Base-by-base conservation (phyloP, 1,140 invertebrate species). In the Heliconius himera region DNA sequence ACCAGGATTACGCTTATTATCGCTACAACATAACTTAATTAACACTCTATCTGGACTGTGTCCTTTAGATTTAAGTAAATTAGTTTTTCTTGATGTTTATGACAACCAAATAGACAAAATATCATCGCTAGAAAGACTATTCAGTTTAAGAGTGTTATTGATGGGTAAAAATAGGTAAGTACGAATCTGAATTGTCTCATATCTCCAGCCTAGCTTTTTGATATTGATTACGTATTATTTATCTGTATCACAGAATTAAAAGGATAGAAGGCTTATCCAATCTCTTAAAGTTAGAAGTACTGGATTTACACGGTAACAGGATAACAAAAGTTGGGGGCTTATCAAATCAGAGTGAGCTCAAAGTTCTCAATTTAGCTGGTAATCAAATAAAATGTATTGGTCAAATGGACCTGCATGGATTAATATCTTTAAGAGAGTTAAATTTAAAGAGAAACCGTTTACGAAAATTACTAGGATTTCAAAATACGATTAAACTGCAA, bases 21-120 rank as follows among this genome's bases (percentile, higher is more conserved):
- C 98, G 54, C 95, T 99, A 41, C 98, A 99, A 89, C 98, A 99
- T 90, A 99, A 99, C 95, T 95, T 98, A 80, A 97, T 99, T 76
- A 97, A 96, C 76, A 96, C 96, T 82, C 96, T 99, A 66, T 83
- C 91, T 16, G 94, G 94, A n/a, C 78, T 95, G 22, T 82, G 87
- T 2, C 82, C 93, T 8, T 90, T 94, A 70, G 96, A 96, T 79
- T 95, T 98, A 76, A 96, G 96, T 46, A 96, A 97, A 91, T 93
- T 99, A 66, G 98, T 99, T 38, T 99, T 99, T 89, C 96, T 99
- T 70, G 98, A 99, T 92, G 94, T 99, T 5, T 99, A 99, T 93
- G 98, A 99, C 92, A 99, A 99, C 94, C 97, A 98, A 91, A 96
- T 99, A 56, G 98, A 98, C 79, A 96, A 96, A 87, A 97, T 99